phyloP scores from a whole-genome alignment of 2,888 invertebrate species.

The Germaria angustata region DNA sequence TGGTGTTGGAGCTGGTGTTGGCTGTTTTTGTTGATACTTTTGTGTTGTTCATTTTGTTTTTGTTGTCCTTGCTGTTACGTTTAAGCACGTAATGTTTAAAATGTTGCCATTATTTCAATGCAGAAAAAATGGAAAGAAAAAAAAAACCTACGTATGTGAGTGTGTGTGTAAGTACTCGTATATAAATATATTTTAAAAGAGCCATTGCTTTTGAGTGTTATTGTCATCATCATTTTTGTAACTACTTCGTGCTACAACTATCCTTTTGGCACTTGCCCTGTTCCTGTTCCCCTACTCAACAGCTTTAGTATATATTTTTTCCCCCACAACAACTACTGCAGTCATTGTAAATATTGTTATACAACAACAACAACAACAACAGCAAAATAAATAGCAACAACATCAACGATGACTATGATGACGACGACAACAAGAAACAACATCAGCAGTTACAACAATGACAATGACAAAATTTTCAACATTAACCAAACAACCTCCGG shows the following conservation, averaged over 20 bases:
- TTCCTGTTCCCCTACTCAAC: background rate
- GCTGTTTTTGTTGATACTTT: conserved; percentile 37
- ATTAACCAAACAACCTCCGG: conserved; percentile 27
- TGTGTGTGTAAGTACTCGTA: background rate
- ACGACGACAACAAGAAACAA: conserved; percentile 37
- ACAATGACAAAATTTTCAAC: conserved; percentile 35
- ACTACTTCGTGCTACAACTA: conserved; percentile 48
- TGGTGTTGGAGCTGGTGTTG: conserved; percentile 6
- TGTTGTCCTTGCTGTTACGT: conserved; percentile 49
- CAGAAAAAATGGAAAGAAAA: conserved; percentile 41
- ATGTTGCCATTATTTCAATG: conserved; percentile 65
- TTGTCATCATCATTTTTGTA: conserved; percentile 65
- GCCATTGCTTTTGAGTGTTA: conserved; percentile 67
- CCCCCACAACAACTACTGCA: conserved; percentile 48
- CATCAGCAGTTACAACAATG: conserved; percentile 58
- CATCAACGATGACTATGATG: background rate
- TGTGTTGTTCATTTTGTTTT: conserved; percentile 34
- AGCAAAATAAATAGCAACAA: background rate
- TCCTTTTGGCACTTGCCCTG: conserved; percentile 42
- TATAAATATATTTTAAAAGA: conserved; percentile 25
- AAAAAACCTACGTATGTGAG: no score
- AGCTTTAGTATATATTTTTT: background rate
- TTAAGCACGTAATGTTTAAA: conserved; percentile 67
- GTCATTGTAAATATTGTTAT: conserved; percentile 65
- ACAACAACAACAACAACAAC: conserved; percentile 44